These are phyloP conservation scores for Spea bombifrons DNA, from an alignment of 2,113 vertebrate genomes.

Conservation along the genomic window DNA sequence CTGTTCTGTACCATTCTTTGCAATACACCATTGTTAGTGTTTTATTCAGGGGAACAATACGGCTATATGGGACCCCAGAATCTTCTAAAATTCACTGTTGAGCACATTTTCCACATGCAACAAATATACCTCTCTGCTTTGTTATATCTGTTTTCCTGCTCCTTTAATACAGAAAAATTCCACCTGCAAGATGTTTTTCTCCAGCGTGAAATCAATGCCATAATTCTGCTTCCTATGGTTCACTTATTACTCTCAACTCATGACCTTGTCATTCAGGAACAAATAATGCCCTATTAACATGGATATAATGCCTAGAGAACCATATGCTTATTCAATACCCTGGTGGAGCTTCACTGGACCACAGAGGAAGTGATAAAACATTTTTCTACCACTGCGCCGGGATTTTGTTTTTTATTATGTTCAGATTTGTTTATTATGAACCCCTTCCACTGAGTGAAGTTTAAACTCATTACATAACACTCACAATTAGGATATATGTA, in stretches of 20 bases:
- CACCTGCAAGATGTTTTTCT: not conserved
- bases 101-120: not conserved
- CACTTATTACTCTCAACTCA: not conserved
- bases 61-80: not conserved
- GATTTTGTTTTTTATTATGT: too few relatives aligned
- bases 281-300: not conserved
- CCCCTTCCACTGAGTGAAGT: too few relatives aligned
- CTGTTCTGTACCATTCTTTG: not conserved
- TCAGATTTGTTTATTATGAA: too few relatives aligned
- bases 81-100: not conserved
- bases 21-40: not conserved
- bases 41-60: constrained; percentile 8
- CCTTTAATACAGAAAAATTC: not conserved
- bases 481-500: too few relatives aligned
- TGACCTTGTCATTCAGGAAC: not conserved
- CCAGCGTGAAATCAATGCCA: not conserved
- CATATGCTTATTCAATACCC: not conserved
- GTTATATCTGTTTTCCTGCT: not conserved
- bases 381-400: too few relatives aligned
- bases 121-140: not conserved
- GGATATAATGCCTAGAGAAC: not conserved
- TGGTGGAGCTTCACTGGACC: too few relatives aligned
- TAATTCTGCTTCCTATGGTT: not conserved
- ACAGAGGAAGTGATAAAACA: too few relatives aligned
- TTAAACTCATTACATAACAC: too few relatives aligned